Evolutionary conservation across 2,113 vertebrate species (phyloP).

Genomic region (Carassius gibelio): DNA sequence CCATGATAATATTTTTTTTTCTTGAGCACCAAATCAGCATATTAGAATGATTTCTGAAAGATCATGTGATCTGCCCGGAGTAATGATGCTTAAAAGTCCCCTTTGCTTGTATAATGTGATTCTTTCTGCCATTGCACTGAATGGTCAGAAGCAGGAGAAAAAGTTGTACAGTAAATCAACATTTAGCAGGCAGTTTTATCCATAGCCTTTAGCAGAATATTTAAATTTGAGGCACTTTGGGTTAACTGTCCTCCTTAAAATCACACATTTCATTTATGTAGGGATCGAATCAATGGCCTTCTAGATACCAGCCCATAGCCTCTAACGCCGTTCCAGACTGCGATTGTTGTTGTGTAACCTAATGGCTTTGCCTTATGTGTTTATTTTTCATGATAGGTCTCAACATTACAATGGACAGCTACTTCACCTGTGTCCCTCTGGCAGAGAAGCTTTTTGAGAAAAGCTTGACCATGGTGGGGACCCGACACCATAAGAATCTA

Average conservation of each 20-base stretch:
- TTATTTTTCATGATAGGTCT: slow-evolving; percentile 5
- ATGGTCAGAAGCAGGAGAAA: too few relatives aligned
- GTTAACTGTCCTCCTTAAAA: not conserved
- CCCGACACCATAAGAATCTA: slow-evolving; percentile 35
- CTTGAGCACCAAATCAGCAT: too few relatives aligned
- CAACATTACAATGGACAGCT: slow-evolving; percentile 43
- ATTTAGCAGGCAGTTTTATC: too few relatives aligned
- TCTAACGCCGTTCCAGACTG: not conserved
- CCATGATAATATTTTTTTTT: too few relatives aligned
- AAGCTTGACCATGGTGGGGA: slow-evolving; percentile 42
- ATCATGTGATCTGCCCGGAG: too few relatives aligned
- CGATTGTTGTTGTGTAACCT: not conserved
- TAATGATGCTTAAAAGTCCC: too few relatives aligned
- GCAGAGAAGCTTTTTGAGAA: slow-evolving; percentile 44
- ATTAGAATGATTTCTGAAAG: too few relatives aligned
- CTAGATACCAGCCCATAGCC: not conserved
- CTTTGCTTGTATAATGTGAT: too few relatives aligned
- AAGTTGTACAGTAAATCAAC: too few relatives aligned
- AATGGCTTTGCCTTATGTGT: not conserved
- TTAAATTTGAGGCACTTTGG: not conserved
- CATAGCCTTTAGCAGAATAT: not conserved
- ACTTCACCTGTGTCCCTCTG: slow-evolving; percentile 37
- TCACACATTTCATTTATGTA: not conserved
- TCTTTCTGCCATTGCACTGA: too few relatives aligned
- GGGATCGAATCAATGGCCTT: not conserved